Evolutionary conservation across 2,888 invertebrate species (phyloP).

Genomic region (Luffia ferchaultella): DNA sequence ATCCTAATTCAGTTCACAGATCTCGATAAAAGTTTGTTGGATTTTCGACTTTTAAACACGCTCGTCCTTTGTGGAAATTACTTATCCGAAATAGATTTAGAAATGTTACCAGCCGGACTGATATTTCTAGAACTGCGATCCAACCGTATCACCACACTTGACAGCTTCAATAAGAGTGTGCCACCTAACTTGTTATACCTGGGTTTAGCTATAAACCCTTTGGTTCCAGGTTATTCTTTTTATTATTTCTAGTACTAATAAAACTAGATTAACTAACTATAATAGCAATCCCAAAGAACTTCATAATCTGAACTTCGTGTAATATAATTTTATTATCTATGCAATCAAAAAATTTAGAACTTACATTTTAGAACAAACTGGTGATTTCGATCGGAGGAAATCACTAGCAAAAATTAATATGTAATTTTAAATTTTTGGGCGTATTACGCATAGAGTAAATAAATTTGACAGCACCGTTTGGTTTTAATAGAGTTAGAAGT

Average conservation of each 20-base stretch:
- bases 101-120: slow-evolving; percentile 26
- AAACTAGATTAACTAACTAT: slow-evolving; percentile 4
- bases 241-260: slow-evolving; percentile 26
- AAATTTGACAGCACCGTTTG: too few relatives aligned
- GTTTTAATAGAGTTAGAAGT: too few relatives aligned
- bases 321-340: too few relatives aligned
- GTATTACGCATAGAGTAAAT: too few relatives aligned
- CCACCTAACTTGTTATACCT: slow-evolving; percentile 51
- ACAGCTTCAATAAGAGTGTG: slow-evolving; percentile 29
- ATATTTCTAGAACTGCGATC: slow-evolving; percentile 52
- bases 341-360: not conserved
- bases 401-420: too few relatives aligned
- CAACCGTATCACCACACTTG: slow-evolving; percentile 43
- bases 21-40: slow-evolving; percentile 37
- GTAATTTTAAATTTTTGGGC: too few relatives aligned
- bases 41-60: slow-evolving; percentile 41
- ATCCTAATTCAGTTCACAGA: slow-evolving; percentile 59
- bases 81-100: slow-evolving; percentile 23
- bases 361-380: not conserved
- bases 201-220: slow-evolving; percentile 57
- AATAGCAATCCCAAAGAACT: not conserved
- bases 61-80: slow-evolving; percentile 53
- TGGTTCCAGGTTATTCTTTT: not conserved
- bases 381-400: not conserved
- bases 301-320: not conserved